Percentiles rank a stretch among this genome's conserved stretches.
Evolutionary conservation across 2,888 invertebrate species (phyloP).

Genomic region (Hylaea fasciaria): DNA sequence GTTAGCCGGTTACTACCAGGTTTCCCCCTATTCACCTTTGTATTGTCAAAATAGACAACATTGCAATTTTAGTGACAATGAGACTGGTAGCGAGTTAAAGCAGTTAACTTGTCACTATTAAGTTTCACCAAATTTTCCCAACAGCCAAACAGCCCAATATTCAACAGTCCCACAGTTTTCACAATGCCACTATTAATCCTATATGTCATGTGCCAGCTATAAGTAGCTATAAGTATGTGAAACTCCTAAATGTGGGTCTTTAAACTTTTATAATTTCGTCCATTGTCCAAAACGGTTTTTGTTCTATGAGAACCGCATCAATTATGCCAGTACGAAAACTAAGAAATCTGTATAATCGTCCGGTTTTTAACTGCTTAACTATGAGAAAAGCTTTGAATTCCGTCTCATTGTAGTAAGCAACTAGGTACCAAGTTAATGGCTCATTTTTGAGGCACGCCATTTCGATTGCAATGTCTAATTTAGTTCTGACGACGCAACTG

Average conservation of each 20-base stretch:
- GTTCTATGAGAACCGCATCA: conserved; percentile 83
- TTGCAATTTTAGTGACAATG: conserved; percentile 8
- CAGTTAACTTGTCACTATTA: conserved; percentile 18
- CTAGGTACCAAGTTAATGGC: conserved; percentile 29
- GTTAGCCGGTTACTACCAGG: too few relatives aligned
- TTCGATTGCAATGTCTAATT: conserved; percentile 19
- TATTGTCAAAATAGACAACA: neutral
- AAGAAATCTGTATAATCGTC: conserved; percentile 80
- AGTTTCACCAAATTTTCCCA: conserved; percentile 38
- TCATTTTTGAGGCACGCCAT: conserved; percentile 31
- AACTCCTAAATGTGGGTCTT: conserved; percentile 73
- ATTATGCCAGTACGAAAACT: conserved; percentile 70
- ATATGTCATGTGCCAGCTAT: conserved; percentile 77
- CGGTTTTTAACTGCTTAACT: conserved; percentile 81
- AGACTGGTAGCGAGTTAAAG: neutral
- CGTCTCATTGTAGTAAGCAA: conserved; percentile 68
- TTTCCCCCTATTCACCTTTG: too few relatives aligned
- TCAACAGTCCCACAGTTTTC: conserved; percentile 56
- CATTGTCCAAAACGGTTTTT: conserved; percentile 80
- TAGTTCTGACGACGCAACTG: neutral
- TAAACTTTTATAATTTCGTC: conserved; percentile 78
- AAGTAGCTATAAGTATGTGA: conserved; percentile 80
- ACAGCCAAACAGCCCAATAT: conserved; percentile 37
- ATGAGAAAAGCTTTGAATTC: conserved; percentile 77
- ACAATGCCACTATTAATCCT: conserved; percentile 72